Base-by-base conservation (phyloP, 92 coral and sea anemone species). In the Ricordea florida region DNA sequence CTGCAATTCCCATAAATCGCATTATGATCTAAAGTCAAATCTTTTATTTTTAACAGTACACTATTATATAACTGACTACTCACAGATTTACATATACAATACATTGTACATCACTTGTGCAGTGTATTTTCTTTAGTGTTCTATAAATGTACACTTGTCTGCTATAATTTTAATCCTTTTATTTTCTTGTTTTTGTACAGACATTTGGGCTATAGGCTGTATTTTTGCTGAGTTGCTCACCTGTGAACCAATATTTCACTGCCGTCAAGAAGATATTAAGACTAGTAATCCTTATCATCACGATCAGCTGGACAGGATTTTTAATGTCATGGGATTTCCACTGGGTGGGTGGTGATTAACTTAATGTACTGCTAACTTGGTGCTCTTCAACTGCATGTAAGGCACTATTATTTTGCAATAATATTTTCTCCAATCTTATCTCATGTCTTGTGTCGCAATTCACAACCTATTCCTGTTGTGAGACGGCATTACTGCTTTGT, bases 151-250 rank as follows among this genome's bases (percentile, higher is more conserved):
- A 7, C 28, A 0, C 2, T 26, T 52, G 27, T 21, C 5, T 8
- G 15, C 6, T 14, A 15, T 9, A 2, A 25, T 3, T 35, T 11
- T 52, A 3, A 2, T 24, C 5, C 4, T 52, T 23, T 14, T 5
- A 28, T 24, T 26, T 30, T 48, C n/a, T n/a, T n/a, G n/a, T n/a
- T n/a, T 34, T 7, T 59, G 33, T 43, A 21, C 74, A 94, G 98
- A 94, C 82, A 94, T 94, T 21, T 94, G 98, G 98, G 98, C 98
- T 16, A 94, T 94, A 65, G 98, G 98, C 34, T 94, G 98, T 43
- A 94, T 94, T 27, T 94, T 94, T 88, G 98, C 98, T 18, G 98
- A 94, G 72, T 77, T 94, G 5, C 73, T 94, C 22, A 94, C 98
- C 1, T 94, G 97, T 72, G 98, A 94, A 67, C 98, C 98, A 33